Percentiles rank a stretch among this genome's conserved stretches.
phyloP scores from a whole-genome alignment of 2,888 invertebrate species.

The Dynastes hyllus region DNA sequence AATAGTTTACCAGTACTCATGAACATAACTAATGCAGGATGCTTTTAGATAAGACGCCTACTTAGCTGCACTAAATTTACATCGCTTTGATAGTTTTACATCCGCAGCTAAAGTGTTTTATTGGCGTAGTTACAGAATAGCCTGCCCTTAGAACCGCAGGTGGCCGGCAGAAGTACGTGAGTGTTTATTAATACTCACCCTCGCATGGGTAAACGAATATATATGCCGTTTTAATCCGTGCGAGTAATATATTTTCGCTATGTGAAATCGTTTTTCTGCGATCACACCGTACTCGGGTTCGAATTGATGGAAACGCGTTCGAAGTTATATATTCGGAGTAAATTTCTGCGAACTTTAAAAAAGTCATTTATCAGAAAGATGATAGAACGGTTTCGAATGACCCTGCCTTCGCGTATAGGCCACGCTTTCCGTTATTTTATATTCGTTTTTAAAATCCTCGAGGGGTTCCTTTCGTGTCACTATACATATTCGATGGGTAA shows the following conservation, averaged over 20 bases:
- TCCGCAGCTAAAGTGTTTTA: neutral
- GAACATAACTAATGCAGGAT: too few relatives aligned
- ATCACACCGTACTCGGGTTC: neutral
- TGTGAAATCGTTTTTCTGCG: conserved; percentile 24
- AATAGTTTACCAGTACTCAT: too few relatives aligned
- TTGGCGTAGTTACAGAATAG: neutral
- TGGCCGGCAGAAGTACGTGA: conserved; percentile 22
- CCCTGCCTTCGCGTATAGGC: neutral
- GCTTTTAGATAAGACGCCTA: neutral
- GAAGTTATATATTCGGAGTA: conserved; percentile 31
- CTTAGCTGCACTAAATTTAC: neutral
- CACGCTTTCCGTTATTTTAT: conserved; percentile 7
- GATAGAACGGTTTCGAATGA: conserved; percentile 41
- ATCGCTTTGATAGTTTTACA: neutral
- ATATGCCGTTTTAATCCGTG: conserved; percentile 23
- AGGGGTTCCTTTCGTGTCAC: neutral
- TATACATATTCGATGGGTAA: neutral
- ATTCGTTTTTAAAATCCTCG: conserved; percentile 9
- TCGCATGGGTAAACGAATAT: conserved; percentile 1
- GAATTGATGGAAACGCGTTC: conserved; percentile 11
- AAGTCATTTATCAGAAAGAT: conserved; percentile 40
- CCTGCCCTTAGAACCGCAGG: conserved; percentile 7
- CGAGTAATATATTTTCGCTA: conserved; percentile 8
- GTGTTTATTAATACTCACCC: conserved; percentile 40
- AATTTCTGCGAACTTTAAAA: conserved; percentile 35